Base-by-base conservation (phyloP, 2,113 vertebrate species). In the Myotis yumanensis region DNA sequence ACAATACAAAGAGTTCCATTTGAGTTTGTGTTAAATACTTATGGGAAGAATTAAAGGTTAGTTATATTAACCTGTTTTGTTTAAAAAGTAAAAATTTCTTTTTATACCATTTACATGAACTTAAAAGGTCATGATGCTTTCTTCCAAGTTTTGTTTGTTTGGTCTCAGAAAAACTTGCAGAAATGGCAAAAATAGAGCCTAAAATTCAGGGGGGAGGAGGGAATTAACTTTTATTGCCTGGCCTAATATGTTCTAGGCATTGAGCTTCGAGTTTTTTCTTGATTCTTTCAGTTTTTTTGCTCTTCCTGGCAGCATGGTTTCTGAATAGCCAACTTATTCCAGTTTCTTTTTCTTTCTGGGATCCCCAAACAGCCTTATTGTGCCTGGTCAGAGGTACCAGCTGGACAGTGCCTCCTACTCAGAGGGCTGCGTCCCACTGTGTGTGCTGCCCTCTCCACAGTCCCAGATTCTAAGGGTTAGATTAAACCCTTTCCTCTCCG, bases 91-190 rank as follows among this genome's bases (percentile, higher is more conserved):
- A 80, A 80, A 59, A 5, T 51, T 85, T 79, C 3, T 59, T 91
- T 89, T 76, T 52, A 91, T 69, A 18, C 48, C 40, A 46, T 59
- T 88, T 82, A 66, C 8, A 62, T 89, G 17, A 59, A 76, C 16
- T 52, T 30, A 82, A 94, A 89, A 83, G 3, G 15, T 68, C 64
- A 68, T 66, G 20, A 79, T 72, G 25, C 9, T 95, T 69, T 80
- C 6, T 77, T 69, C 23, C 37, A 62, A 59, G 76, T 73, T 40
- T 48, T 30, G 46, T 46, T 46, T 35, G 10, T 28, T 64, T 25
- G 0, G 16, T 40, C 18, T 18, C 35, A 30, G 54, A 23, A 32
- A 59, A 59, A 12, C 48, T 28, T 77, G 14, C 4, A 43, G 28
- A n/a, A 83, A 51, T 46, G 40, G 5, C 25, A 76, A 30, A 30